Evolutionary conservation across 2,113 vertebrate genomes (phyloP), one percentile per base, ranked within the genome.

Genomic region (Pogona vitticeps): DNA sequence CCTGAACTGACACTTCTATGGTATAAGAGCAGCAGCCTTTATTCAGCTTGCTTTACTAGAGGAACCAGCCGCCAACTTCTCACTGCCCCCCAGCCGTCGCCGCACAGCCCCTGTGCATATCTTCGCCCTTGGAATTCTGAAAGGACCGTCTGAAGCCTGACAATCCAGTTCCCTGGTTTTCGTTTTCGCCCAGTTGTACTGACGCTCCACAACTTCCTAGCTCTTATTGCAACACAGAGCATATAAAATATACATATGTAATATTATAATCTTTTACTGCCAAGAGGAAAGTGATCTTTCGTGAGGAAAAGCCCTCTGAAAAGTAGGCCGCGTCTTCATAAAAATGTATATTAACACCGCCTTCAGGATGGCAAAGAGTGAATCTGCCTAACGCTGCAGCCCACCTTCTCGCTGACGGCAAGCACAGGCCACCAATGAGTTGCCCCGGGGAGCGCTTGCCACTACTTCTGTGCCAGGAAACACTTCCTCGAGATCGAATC

Each of bases 401-500:
- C 6, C 26, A 8, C 59, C 17, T n/a, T 42, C 73, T 76, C 28
- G n/a, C 79, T 42, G 59, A 23, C 28, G 28, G 65, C 61, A 80
- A 42, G 28, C 36, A 31, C 13, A 14, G 59, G 78, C 61, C 18
- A 21, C 6, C 38, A 31, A 81, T 81, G 31, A 67, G 79, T 38
- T 1, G 38, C 26, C 18, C 70, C 88, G 83, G 91, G 93, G 89
- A 91, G 89, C 88, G 80, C 86, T 92, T 90, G 80, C 65, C 86
- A 89, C 90, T 86, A 90, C 80, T 68, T 87, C 83, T 14, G 4
- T 42, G 40, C 58, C 89, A 6, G 83, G 90, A 90, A 88, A 3
- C 84, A 92, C 91, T 92, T 92, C 89, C 89, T 84, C 88, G 85
- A 84, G 88, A 92, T 92, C 92, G 90, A 94, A 92, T 86, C 89